Percentiles rank a stretch among this genome's conserved stretches.
Evolutionary conservation across 2,888 invertebrate species (phyloP).

Genomic region (Drosophila neonasuta): DNA sequence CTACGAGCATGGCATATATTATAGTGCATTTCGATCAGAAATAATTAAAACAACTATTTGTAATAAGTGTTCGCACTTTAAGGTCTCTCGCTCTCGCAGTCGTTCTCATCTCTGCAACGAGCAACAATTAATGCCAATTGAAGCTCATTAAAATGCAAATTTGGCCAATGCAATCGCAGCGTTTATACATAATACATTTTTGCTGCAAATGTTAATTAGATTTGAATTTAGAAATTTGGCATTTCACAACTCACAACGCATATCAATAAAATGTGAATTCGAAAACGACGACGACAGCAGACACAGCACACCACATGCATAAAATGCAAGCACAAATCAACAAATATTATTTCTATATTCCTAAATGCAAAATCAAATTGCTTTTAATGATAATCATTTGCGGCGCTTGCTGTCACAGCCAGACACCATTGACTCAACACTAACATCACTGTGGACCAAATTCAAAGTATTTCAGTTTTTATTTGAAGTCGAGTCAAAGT

Average conservation of each 20-base stretch:
- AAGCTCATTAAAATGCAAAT: constrained; percentile 68
- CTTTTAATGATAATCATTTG: constrained; percentile 65
- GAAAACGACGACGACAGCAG: constrained; percentile 38
- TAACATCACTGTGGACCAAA: constrained; percentile 22
- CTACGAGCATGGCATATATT: not conserved
- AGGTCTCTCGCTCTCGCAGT: not conserved
- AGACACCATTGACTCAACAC: not conserved
- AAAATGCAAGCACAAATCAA: constrained; percentile 60
- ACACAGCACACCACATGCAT: constrained; percentile 54
- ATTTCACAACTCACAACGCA: constrained; percentile 24
- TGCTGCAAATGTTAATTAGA: constrained; percentile 65
- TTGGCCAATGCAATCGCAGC: constrained; percentile 29
- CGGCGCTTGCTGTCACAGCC: constrained; percentile 24
- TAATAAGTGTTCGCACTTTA: constrained; percentile 2
- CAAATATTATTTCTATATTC: constrained; percentile 63
- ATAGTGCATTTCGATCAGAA: not conserved
- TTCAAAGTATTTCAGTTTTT: not conserved
- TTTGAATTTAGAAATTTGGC: constrained; percentile 54
- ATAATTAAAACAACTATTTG: constrained; percentile 13
- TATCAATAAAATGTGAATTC: constrained; percentile 45
- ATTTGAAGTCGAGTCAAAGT: not conserved
- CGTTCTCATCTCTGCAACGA: constrained; percentile 5
- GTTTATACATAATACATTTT: constrained; percentile 38
- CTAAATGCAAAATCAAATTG: constrained; percentile 31
- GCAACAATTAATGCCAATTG: constrained; percentile 63